Evolutionary conservation across 1,140 invertebrate species (phyloP).

Genomic region (Liolophura sinensis): DNA sequence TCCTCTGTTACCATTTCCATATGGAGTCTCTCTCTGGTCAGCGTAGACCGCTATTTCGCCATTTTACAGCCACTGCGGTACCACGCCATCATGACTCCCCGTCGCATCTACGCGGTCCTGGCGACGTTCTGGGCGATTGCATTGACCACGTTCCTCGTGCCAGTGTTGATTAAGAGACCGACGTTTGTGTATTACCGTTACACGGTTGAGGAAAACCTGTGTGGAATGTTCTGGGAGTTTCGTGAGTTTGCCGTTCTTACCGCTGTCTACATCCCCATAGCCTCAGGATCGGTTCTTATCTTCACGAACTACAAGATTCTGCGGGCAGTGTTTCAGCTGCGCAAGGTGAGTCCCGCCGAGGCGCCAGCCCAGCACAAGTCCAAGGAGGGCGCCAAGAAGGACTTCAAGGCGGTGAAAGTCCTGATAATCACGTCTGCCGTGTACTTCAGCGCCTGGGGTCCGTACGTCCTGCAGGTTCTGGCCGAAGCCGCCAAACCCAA

Average conservation of each 20-base stretch:
- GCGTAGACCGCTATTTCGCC: conserved; percentile 32
- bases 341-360: too few relatives aligned
- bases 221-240: conserved; percentile 30
- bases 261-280: conserved; percentile 21
- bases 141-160: conserved; percentile 17
- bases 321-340: neutral
- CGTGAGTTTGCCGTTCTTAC: conserved; percentile 25
- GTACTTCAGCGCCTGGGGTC: conserved; percentile 30
- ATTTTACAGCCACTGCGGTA: conserved; percentile 26
- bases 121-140: conserved; percentile 16
- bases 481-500: conserved; percentile 10
- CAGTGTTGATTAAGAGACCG: conserved; percentile 10
- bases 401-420: conserved; percentile 24
- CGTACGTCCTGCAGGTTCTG: conserved; percentile 19
- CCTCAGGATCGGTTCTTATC: conserved; percentile 17
- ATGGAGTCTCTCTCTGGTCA: conserved; percentile 26
- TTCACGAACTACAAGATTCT: conserved; percentile 18
- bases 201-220: conserved; percentile 20
- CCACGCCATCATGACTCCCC: conserved; percentile 9
- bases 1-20: conserved; percentile 27
- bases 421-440: conserved; percentile 14
- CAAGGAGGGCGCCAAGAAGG: neutral
- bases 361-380: neutral
- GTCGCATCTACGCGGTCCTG: conserved; percentile 8
- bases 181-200: conserved; percentile 23